A percentile compares a stretch with the other conserved stretches of the same genome.
Conservation (phyloP, 1,140 invertebrate species). For the Cyphomyrmex costatus region DNA sequence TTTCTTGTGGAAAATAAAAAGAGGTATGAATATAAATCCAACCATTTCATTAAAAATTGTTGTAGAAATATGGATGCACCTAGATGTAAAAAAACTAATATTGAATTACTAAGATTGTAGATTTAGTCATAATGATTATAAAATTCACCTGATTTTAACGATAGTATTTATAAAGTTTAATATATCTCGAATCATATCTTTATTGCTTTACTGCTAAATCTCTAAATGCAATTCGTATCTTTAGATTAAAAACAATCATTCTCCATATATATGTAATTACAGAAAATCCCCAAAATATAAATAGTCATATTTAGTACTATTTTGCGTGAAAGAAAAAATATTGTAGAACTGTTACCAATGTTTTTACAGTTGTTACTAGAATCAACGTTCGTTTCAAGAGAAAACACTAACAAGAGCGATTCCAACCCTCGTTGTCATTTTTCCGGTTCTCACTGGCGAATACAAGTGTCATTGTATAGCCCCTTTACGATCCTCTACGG, state of each 20-base stretch:
- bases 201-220: background rate
- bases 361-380: conserved; percentile 15
- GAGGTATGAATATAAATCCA: background rate
- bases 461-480: background rate
- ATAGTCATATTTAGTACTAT: no score
- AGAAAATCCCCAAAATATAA: background rate
- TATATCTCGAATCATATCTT: background rate
- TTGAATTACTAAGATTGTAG: background rate
- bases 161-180: background rate
- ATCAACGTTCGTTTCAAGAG: conserved; percentile 23
- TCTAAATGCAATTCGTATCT: background rate
- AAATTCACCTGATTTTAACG: background rate
- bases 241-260: background rate
- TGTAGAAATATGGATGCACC: background rate
- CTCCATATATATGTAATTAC: background rate
- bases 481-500: background rate
- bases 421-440: background rate
- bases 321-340: background rate
- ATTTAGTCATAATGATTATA: background rate
- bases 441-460: background rate
- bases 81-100: background rate
- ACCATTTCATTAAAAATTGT: background rate
- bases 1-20: background rate
- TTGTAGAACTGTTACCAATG: background rate
- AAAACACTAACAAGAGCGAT: background rate